Conservation (phyloP, 1,140 invertebrate species). For the Eumaeus atala region DNA sequence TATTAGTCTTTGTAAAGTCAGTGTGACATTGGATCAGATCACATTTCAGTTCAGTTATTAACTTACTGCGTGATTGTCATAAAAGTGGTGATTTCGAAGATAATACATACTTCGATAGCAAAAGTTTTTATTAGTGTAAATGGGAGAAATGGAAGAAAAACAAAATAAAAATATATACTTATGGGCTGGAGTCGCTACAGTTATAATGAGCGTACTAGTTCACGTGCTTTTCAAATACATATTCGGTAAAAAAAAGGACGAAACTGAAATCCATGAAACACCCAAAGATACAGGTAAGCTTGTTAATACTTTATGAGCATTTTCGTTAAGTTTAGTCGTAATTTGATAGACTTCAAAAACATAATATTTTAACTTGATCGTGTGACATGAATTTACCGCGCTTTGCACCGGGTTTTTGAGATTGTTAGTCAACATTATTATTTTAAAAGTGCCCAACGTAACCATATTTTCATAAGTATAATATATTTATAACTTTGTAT, state of each 20-base stretch:
- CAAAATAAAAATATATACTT: constrained; percentile 43
- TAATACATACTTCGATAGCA: constrained; percentile 21
- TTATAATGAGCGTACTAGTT: constrained; percentile 44
- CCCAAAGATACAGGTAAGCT: constrained; percentile 49
- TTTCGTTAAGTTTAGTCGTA: not conserved
- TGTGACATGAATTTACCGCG: not conserved
- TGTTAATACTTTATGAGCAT: not conserved
- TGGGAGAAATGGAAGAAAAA: constrained; percentile 52
- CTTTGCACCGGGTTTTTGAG: not conserved
- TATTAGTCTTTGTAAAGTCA: constrained; percentile 22
- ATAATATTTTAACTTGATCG: not conserved
- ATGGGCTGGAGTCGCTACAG: constrained; percentile 39
- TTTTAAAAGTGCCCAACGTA: too few relatives aligned
- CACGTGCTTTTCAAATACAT: constrained; percentile 57
- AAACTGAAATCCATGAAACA: constrained; percentile 45
- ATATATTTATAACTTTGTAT: too few relatives aligned
- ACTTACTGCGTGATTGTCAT: constrained; percentile 54
- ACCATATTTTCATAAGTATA: too few relatives aligned
- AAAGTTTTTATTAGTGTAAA: constrained; percentile 55
- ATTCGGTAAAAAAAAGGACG: constrained; percentile 50
- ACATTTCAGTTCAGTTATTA: constrained; percentile 36
- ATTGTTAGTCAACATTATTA: too few relatives aligned
- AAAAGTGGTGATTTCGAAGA: constrained; percentile 22
- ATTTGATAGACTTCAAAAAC: not conserved
- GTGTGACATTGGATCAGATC: constrained; percentile 14